Evolutionary conservation across 2,888 invertebrate genomes (phyloP).

Genomic region (Atethmia centrago): DNA sequence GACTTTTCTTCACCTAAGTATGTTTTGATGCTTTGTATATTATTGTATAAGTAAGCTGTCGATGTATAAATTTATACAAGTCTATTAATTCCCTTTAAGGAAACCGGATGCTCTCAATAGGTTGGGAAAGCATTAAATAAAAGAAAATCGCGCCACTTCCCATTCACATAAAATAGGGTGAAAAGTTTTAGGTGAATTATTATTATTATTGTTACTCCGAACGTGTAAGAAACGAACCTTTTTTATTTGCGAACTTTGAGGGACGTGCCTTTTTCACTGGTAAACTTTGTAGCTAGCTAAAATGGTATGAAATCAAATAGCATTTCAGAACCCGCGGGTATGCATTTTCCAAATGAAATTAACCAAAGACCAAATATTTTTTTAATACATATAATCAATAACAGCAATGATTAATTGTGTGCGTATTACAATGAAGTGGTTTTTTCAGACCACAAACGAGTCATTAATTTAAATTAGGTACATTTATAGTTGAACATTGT

Average conservation of each 20-base stretch:
- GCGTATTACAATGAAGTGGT: no score
- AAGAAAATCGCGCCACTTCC: conserved; percentile 29
- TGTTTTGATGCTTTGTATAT: not conserved
- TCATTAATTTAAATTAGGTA: no score
- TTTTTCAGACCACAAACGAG: no score
- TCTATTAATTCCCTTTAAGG: not conserved
- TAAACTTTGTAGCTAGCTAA: conserved; percentile 12
- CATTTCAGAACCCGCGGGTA: conserved; percentile 3
- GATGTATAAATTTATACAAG: not conserved
- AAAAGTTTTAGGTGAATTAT: conserved; percentile 55
- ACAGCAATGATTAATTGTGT: no score
- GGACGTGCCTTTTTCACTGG: conserved; percentile 24
- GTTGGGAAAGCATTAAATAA: conserved; percentile 25
- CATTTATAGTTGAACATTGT: no score
- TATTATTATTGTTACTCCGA: conserved; percentile 52
- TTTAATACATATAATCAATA: no score
- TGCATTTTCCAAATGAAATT: no score
- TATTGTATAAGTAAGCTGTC: no score
- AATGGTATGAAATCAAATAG: conserved; percentile 21
- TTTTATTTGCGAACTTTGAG: conserved; percentile 51
- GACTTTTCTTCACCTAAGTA: not conserved
- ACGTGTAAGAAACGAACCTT: conserved; percentile 44
- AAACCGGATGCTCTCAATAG: not conserved
- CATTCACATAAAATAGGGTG: conserved; percentile 23
- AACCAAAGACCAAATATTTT: no score